Conservation (phyloP, 2,888 invertebrate species). For the Mayetiola destructor region DNA sequence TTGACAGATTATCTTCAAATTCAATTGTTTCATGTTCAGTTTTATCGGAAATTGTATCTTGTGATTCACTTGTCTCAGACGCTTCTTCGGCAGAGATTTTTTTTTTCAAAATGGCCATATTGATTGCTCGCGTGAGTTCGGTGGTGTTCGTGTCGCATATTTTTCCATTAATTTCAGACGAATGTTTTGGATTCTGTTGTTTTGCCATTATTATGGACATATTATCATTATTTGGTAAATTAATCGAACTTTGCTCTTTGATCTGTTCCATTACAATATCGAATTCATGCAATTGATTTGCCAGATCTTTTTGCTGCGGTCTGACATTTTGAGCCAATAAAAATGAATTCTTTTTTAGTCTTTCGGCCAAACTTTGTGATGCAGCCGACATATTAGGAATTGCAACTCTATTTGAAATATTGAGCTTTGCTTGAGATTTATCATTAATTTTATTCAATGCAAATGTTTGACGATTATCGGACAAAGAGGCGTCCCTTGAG, state of each 20-base stretch:
- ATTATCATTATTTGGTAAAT: not conserved
- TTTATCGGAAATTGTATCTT: not conserved
- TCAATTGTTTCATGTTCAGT: not conserved
- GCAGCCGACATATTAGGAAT: slow-evolving; percentile 19
- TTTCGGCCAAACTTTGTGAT: slow-evolving; percentile 32
- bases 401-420: slow-evolving; percentile 15
- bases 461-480: too few relatives aligned
- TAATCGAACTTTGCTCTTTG: slow-evolving; percentile 45
- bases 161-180: too few relatives aligned
- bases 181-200: too few relatives aligned
- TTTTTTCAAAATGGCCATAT: too few relatives aligned
- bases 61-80: too few relatives aligned
- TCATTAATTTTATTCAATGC: too few relatives aligned
- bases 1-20: not conserved
- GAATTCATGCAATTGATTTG: slow-evolving; percentile 53
- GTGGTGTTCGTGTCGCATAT: not conserved
- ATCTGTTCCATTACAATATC: slow-evolving; percentile 70
- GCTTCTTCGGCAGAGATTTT: too few relatives aligned
- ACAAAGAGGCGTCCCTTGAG: too few relatives aligned
- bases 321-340: not conserved
- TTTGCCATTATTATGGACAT: not conserved
- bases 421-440: not conserved
- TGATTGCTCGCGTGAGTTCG: not conserved
- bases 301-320: not conserved
- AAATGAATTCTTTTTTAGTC: too few relatives aligned